Conservation (phyloP, 2,797 vertebrate genomes). For the Ciconia nigra region DNA sequence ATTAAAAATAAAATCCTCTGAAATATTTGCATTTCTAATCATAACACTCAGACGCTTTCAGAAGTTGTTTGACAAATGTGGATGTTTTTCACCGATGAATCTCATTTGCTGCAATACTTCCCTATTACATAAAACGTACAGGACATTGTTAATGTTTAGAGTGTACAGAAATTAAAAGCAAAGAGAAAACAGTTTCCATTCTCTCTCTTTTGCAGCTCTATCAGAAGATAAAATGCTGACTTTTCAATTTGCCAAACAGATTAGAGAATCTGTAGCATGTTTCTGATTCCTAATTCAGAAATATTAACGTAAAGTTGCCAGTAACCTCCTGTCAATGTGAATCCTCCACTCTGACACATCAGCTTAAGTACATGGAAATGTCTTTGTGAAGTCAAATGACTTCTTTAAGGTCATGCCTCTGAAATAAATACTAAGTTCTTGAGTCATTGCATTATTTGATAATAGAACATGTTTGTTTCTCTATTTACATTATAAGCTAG, state of each 20-base stretch:
- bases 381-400: not conserved
- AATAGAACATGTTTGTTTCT: not conserved
- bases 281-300: not conserved
- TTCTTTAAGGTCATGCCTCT: not conserved
- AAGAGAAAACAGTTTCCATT: not conserved
- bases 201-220: not conserved
- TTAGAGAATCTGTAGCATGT: not conserved
- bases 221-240: not conserved
- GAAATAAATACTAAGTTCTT: not conserved
- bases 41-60: not conserved
- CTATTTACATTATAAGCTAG: not conserved
- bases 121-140: not conserved
- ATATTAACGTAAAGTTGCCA: not conserved
- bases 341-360: not conserved
- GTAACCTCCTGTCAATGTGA: not conserved
- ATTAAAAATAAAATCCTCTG: not conserved
- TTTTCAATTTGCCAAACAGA: not conserved
- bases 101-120: not conserved
- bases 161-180: slow-evolving; percentile 42
- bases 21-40: slow-evolving; percentile 20
- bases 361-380: not conserved
- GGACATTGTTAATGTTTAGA: not conserved
- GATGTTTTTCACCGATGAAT: not conserved
- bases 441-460: not conserved
- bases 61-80: not conserved